These are phyloP conservation scores for Eupithecia exiguata DNA, from an alignment of 2,888 invertebrate species.

Conservation along the genomic window DNA sequence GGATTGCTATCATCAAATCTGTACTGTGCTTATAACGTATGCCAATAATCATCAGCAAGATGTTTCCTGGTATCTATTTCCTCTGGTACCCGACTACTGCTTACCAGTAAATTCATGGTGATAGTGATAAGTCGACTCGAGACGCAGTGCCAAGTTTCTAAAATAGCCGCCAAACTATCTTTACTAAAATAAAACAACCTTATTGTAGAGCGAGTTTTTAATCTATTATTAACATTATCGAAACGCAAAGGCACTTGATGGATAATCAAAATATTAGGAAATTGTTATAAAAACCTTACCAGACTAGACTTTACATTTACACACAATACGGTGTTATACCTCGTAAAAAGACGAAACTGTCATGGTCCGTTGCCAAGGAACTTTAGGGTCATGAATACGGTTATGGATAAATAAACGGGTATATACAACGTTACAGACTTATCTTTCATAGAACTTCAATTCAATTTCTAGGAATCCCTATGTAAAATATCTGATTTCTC, in stretches of 20 bases:
- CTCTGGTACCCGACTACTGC: not conserved
- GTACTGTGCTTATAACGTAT: not conserved
- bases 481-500: not conserved
- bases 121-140: not conserved
- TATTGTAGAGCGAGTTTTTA: not conserved
- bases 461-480: not conserved
- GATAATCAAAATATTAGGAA: not conserved
- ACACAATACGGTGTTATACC: not conserved
- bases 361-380: not conserved
- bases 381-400: not conserved
- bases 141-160: not conserved
- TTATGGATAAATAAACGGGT: not conserved
- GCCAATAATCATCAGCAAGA: not conserved
- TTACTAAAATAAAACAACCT: not conserved
- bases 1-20: not conserved
- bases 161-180: not conserved
- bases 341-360: not conserved
- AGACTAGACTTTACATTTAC: not conserved
- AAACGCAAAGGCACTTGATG: not conserved
- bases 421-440: not conserved
- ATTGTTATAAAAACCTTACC: not conserved
- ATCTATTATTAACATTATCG: not conserved
- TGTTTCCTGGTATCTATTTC: not conserved
- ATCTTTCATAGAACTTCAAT: not conserved
- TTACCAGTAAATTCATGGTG: not conserved